These are phyloP conservation scores for Augiades crinisus DNA, from an alignment of 2,888 invertebrate genomes.

Conservation along the genomic window DNA sequence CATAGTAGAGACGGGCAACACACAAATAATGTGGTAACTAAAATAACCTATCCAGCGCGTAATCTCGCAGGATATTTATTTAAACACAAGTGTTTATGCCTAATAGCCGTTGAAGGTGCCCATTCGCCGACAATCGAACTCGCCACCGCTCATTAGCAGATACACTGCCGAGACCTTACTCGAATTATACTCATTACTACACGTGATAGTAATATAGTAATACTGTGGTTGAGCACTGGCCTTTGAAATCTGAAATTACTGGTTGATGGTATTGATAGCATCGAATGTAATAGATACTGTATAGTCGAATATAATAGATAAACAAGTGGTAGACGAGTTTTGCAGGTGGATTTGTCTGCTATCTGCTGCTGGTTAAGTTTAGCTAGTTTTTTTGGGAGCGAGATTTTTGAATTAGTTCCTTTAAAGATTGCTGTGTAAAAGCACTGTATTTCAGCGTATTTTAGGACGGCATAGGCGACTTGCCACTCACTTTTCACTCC, in stretches of 20 bases:
- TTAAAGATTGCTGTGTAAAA: too few relatives aligned
- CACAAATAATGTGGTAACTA: neutral
- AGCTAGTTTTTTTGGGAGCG: neutral
- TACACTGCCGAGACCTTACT: conserved; percentile 3
- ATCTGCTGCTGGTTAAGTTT: too few relatives aligned
- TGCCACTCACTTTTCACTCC: too few relatives aligned
- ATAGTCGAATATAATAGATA: neutral
- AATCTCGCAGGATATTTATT: conserved; percentile 16
- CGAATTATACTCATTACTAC: conserved; percentile 10
- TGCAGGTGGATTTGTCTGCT: too few relatives aligned
- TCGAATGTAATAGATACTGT: neutral
- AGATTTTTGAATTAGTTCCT: too few relatives aligned
- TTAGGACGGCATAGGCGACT: too few relatives aligned
- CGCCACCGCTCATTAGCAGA: conserved; percentile 19
- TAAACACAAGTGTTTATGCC: conserved; percentile 18
- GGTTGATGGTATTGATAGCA: neutral
- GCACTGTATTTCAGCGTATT: too few relatives aligned
- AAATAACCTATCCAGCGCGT: neutral
- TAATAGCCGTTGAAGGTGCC: conserved; percentile 10
- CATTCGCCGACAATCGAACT: conserved; percentile 12
- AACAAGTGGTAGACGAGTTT: too few relatives aligned
- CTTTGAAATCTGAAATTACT: conserved; percentile 16
- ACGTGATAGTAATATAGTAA: conserved; percentile 14
- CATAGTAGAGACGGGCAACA: neutral
- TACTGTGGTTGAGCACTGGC: conserved; percentile 1